phyloP scores from a whole-genome alignment of 2,113 vertebrate genomes.

The Cyprinus carpio region DNA sequence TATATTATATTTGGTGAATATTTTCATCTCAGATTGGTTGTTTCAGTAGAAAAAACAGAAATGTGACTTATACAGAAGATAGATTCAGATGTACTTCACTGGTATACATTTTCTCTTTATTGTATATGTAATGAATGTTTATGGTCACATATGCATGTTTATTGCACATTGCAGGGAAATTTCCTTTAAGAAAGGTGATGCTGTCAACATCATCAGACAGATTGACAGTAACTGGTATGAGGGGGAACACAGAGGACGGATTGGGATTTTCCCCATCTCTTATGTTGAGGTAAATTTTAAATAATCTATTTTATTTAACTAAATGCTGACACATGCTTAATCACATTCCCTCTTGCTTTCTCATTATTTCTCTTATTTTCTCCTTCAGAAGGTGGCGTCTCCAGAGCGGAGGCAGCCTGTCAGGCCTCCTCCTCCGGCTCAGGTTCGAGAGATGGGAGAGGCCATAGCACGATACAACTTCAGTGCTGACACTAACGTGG shows the following conservation, averaged over 20 bases:
- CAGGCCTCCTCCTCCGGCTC: slow-evolving; percentile 91
- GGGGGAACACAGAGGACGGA: slow-evolving; percentile 88
- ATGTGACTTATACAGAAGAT: background rate
- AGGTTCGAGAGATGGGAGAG: slow-evolving; percentile 92
- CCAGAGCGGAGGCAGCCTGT: slow-evolving; percentile 90
- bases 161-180: slow-evolving; percentile 85
- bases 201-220: slow-evolving; percentile 95
- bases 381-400: slow-evolving; percentile 81
- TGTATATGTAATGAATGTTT: background rate
- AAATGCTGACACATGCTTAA: background rate
- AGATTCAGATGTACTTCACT: background rate
- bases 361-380: background rate
- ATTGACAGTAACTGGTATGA: slow-evolving; percentile 99
- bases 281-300: slow-evolving; percentile 86
- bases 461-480: slow-evolving; percentile 95
- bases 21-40: background rate
- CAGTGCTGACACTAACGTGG: slow-evolving; percentile 94
- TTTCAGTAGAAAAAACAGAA: background rate
- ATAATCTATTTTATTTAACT: background rate
- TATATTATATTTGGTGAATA: background rate
- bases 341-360: background rate
- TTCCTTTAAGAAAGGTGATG: slow-evolving; percentile 96
- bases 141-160: slow-evolving; percentile 46
- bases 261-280: slow-evolving; percentile 96
- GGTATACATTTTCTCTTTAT: background rate